Percentiles rank a stretch among this genome's conserved stretches.
These are phyloP conservation scores for Macropus fuliginosus DNA, from an alignment of 2,797 vertebrate species.

Conservation along the genomic window DNA sequence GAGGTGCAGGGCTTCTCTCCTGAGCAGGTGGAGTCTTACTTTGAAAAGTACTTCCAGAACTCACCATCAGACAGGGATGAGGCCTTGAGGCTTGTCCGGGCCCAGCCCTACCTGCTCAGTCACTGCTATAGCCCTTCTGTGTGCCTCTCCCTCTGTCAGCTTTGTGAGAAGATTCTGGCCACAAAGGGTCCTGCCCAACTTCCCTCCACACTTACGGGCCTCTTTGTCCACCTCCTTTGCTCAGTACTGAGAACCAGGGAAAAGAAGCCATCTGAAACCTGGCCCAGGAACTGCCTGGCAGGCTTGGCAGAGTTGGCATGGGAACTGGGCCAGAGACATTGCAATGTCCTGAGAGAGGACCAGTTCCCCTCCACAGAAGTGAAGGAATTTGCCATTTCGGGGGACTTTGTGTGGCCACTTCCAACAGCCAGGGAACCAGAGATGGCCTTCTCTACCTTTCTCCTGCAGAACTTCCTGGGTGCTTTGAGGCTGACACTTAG, in stretches of 20 bases:
- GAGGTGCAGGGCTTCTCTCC: conserved; percentile 90
- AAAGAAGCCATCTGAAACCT: not conserved
- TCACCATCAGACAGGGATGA: not conserved
- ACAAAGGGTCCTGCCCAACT: conserved; percentile 66
- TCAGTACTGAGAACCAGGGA: conserved; percentile 75
- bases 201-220: conserved; percentile 90
- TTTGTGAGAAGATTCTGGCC: conserved; percentile 83
- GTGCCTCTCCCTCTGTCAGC: conserved; percentile 88
- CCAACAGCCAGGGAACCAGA: conserved; percentile 20
- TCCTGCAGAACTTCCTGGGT: conserved; percentile 90
- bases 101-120: conserved; percentile 85
- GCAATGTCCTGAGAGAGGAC: conserved; percentile 74
- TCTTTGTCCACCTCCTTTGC: conserved; percentile 87
- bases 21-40: conserved; percentile 85
- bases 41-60: conserved; percentile 86
- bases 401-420: conserved; percentile 82
- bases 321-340: conserved; percentile 87
- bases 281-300: conserved; percentile 73
- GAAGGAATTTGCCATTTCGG: conserved; percentile 85
- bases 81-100: conserved; percentile 83
- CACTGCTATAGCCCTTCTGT: conserved; percentile 90
- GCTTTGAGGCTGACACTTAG: conserved; percentile 88
- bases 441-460: conserved; percentile 87
- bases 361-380: conserved; percentile 75
- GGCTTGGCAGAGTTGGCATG: conserved; percentile 88